phyloP scores from a whole-genome alignment of 2,797 vertebrate species.

The Denticeps clupeoides region DNA sequence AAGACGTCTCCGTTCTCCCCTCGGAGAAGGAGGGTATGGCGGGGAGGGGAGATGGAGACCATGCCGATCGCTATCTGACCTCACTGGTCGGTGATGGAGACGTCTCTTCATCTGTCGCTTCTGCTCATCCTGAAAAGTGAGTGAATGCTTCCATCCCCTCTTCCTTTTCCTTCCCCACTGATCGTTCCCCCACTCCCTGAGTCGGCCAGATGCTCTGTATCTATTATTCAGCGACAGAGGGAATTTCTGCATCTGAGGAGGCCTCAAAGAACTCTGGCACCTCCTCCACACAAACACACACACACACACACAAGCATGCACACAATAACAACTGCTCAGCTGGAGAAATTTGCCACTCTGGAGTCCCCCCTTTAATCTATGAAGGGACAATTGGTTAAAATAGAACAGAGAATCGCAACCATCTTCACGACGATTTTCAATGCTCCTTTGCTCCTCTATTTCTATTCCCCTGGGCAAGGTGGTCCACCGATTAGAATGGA shows the following conservation, averaged over 20 bases:
- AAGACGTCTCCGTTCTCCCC: no score
- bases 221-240: constrained; percentile 32
- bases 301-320: no score
- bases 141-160: no score
- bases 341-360: constrained; percentile 16
- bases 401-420: neutral
- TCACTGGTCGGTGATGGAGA: neutral
- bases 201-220: constrained; percentile 34
- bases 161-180: constrained; percentile 8
- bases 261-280: constrained; percentile 15
- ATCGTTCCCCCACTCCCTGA: neutral
- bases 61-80: neutral
- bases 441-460: no score
- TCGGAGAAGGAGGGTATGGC: no score
- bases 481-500: no score
- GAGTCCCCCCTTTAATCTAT: constrained; percentile 4
- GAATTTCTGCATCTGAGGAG: constrained; percentile 25
- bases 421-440: no score
- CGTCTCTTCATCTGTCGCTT: neutral
- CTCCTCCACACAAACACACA: constrained; percentile 8
- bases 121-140: neutral
- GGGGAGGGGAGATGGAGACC: no score
- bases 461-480: no score
- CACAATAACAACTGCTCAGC: neutral
- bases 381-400: constrained; percentile 10